phyloP scores from a whole-genome alignment of 2,113 vertebrate species.

The Tricholaema leucomelas region DNA sequence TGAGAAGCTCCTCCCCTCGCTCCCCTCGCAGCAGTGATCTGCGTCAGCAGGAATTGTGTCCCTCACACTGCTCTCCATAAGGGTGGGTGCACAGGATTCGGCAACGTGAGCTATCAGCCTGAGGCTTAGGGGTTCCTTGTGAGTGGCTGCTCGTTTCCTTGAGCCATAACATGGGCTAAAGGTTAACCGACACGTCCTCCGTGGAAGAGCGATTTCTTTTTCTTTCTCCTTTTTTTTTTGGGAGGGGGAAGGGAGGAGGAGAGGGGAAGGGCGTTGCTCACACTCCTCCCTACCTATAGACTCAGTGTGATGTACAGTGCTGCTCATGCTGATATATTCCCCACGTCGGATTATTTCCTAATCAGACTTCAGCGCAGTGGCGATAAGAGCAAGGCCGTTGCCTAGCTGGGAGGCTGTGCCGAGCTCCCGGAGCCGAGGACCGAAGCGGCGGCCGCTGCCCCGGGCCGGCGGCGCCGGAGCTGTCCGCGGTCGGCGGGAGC shows the following conservation, averaged over 20 bases:
- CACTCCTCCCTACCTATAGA: conserved; percentile 40
- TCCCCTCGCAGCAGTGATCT: conserved; percentile 75
- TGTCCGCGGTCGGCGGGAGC: neutral
- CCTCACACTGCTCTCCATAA: conserved; percentile 70
- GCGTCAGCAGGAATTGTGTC: conserved; percentile 82
- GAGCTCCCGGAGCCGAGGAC: conserved; percentile 41
- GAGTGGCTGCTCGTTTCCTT: conserved; percentile 71
- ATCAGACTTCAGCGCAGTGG: conserved; percentile 58
- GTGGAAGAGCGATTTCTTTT: conserved; percentile 19
- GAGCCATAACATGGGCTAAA: conserved; percentile 60
- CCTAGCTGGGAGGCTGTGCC: conserved; percentile 44
- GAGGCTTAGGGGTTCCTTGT: conserved; percentile 64
- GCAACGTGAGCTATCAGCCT: conserved; percentile 68
- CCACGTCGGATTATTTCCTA: conserved; percentile 58
- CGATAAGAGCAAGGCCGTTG: conserved; percentile 30
- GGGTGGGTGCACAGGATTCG: conserved; percentile 72
- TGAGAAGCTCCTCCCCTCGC: conserved; percentile 77
- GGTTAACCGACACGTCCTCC: conserved; percentile 52
- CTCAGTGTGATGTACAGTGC: conserved; percentile 1
- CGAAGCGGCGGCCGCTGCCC: neutral
- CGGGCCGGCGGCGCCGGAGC: neutral
- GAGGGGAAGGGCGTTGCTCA: conserved; percentile 39
- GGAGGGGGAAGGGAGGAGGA: neutral
- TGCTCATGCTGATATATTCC: conserved; percentile 29
- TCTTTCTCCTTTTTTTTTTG: neutral